Evolutionary conservation across 2,113 vertebrate genomes (phyloP), one percentile per base, ranked within the genome.

Genomic region (Lamprologus sp.): DNA sequence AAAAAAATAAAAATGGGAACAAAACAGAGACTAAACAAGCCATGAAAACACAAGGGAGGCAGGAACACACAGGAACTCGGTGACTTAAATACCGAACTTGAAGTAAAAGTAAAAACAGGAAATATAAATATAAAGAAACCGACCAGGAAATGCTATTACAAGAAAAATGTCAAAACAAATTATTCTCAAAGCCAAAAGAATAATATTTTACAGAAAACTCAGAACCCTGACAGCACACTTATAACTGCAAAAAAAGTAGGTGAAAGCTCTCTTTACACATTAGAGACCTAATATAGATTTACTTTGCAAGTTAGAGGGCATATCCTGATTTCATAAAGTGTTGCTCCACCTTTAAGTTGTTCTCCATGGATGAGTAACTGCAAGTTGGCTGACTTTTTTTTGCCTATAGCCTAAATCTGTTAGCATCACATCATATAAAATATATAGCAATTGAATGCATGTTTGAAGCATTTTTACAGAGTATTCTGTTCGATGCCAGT

Each of bases 401-500:
- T 75, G 42, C 45, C 26, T 49, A 5, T n/a, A 77, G 26, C 45
- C 45, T 77, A 12, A 31, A 33, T 77, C 10, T 31, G 26, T 49
- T 77, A 77, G 45, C 26, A 5, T 13, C 42, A 77, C 70, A 31
- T 77, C 17, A 8, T 31, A 31, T 17, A n/a, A 19, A 77, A 51
- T 49, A 77, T 77, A 4, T 51, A 77, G 0, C 17, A 77, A 31
- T 2, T 51, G 7, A 77, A 47, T 49, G 45, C 26, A 1, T 33
- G 45, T 77, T 77, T 77, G 5, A 77, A 77, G 45, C 73, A 77
- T 49, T 77, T 77, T 49, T 49, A 49, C 70, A 51, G 6, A 49
- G 26, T 49, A 5, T 47, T 77, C 26, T 31, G 45, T 49, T 8
- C 26, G 13, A 77, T 31, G 26, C 26, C 11, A 77, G 73, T 13